Evolutionary conservation across 2,113 vertebrate genomes (phyloP).

Genomic region (Takifugu bimaculatus): DNA sequence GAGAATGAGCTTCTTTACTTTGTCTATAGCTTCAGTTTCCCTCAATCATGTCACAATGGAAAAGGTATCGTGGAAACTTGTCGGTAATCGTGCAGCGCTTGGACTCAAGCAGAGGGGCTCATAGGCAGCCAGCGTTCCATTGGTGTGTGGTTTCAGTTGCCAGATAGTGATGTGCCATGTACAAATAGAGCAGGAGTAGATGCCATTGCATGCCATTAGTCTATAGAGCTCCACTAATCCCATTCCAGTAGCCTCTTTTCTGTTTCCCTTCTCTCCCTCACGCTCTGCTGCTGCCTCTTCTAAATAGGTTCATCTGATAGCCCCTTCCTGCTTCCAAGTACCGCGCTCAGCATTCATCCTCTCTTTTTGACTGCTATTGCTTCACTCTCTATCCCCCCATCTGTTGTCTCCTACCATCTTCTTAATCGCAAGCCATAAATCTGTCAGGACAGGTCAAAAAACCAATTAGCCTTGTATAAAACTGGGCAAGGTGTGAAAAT

Average conservation of each 20-base stretch:
- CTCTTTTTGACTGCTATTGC: too few species aligned
- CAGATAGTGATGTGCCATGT: conserved; percentile 15
- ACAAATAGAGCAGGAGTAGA: conserved; percentile 20
- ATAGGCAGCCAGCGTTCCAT: too few species aligned
- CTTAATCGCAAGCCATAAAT: too few species aligned
- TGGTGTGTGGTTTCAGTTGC: too few species aligned
- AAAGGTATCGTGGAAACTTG: not conserved
- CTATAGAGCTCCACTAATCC: conserved; percentile 25
- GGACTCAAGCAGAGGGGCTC: conserved; percentile 9
- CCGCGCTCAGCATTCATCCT: not conserved
- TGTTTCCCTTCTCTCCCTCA: conserved; percentile 2
- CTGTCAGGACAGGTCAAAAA: too few species aligned
- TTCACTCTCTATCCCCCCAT: too few species aligned
- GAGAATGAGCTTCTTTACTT: too few species aligned
- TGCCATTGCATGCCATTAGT: conserved; percentile 24
- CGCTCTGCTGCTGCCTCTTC: not conserved
- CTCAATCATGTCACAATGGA: too few species aligned
- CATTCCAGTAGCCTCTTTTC: conserved; percentile 18
- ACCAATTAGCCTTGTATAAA: too few species aligned
- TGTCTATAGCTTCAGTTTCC: too few species aligned
- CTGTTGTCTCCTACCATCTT: too few species aligned
- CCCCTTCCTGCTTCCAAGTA: conserved; percentile 18
- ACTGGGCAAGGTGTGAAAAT: too few species aligned
- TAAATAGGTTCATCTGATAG: conserved; percentile 31
- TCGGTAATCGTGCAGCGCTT: not conserved